A percentile compares a stretch with the other conserved stretches of the same genome.
Conservation (phyloP, 2,113 vertebrate genomes). For the Lophochroa leadbeateri region DNA sequence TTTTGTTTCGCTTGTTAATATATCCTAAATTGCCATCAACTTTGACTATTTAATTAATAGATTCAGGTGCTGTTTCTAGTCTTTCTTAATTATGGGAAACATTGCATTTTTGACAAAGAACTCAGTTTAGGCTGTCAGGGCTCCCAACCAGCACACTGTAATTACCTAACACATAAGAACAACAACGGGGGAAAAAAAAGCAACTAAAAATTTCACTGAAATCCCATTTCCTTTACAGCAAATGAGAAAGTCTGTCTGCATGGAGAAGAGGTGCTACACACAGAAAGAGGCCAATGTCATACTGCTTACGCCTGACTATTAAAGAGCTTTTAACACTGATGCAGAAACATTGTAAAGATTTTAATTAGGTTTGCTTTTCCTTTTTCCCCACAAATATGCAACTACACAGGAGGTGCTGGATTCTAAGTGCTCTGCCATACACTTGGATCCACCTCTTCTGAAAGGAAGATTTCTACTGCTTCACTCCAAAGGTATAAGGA, state of each 20-base stretch:
- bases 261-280: not conserved
- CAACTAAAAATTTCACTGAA: not conserved
- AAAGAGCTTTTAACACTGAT: not conserved
- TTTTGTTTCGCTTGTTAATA: slow-evolving; percentile 25
- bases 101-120: not conserved
- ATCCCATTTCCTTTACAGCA: not conserved
- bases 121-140: slow-evolving; percentile 27
- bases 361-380: not conserved
- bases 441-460: not conserved
- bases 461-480: not conserved
- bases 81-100: slow-evolving; percentile 40
- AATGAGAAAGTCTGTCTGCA: not conserved
- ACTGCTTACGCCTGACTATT: not conserved
- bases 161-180: not conserved
- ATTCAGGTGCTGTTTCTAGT: slow-evolving; percentile 53
- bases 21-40: not conserved
- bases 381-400: accelerated
- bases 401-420: not conserved
- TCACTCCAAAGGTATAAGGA: not conserved
- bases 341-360: not conserved
- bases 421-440: not conserved
- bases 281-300: not conserved
- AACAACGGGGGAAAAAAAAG: not conserved
- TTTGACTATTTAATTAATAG: slow-evolving; percentile 48
- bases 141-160: not conserved